phyloP scores from a whole-genome alignment of 2,888 invertebrate species.

The Kryphioiulus occultus region DNA sequence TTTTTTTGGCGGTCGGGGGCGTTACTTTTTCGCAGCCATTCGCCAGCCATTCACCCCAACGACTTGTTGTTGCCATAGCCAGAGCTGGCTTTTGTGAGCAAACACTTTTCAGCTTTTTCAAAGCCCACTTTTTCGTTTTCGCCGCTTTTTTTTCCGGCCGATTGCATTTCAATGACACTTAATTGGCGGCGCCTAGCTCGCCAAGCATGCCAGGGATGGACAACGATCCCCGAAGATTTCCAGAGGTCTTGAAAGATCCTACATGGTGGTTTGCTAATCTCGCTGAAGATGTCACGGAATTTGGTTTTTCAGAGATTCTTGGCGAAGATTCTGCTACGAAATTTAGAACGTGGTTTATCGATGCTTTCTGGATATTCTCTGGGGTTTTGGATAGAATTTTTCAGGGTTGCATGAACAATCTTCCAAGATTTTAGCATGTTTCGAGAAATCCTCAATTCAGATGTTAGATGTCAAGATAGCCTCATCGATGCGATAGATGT shows the following conservation, averaged over 20 bases:
- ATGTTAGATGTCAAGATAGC: no score
- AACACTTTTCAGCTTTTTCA: conserved; percentile 23
- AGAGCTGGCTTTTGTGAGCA: conserved; percentile 23
- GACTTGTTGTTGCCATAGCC: conserved; percentile 13
- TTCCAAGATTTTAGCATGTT: not conserved
- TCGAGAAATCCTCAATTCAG: not conserved
- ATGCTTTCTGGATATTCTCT: no score
- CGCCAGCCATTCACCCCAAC: conserved; percentile 41
- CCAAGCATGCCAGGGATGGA: not conserved
- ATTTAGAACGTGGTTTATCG: no score
- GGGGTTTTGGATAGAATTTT: not conserved
- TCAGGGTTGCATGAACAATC: not conserved
- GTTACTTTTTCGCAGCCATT: conserved; percentile 15
- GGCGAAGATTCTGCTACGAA: no score
- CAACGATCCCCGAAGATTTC: not conserved
- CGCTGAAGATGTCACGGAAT: not conserved
- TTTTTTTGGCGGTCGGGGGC: conserved; percentile 11
- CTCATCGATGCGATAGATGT: no score
- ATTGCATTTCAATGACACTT: conserved; percentile 23
- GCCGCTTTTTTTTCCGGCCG: not conserved
- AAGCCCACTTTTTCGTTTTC: conserved; percentile 8
- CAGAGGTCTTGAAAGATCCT: not conserved
- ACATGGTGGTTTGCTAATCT: no score
- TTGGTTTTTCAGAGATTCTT: no score
- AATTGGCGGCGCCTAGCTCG: not conserved